These are phyloP conservation scores for Phasia obesa DNA, from an alignment of 2,888 invertebrate species.

Conservation along the genomic window DNA sequence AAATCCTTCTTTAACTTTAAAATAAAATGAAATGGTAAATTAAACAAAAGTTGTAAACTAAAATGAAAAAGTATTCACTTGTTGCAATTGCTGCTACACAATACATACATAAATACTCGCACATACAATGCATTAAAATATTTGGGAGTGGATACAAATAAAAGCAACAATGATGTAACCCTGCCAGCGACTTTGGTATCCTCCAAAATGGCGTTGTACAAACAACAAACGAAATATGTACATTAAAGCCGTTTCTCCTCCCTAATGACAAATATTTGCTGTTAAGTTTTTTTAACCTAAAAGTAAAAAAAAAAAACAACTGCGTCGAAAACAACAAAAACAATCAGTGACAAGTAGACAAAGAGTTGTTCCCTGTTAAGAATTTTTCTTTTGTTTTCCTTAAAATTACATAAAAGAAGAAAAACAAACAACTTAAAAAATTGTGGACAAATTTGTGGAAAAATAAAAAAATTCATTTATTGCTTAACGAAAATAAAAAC, in stretches of 20 bases:
- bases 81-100: too few species aligned
- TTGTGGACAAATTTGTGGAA: conserved; percentile 1
- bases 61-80: neutral
- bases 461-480: neutral
- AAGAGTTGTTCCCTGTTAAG: conserved; percentile 33
- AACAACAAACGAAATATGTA: conserved; percentile 28
- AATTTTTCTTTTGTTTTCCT: conserved; percentile 12
- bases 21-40: conserved; percentile 47
- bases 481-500: conserved; percentile 10
- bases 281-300: neutral
- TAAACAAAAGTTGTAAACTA: conserved; percentile 48
- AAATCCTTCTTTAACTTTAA: conserved; percentile 26
- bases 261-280: conserved; percentile 35
- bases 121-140: neutral
- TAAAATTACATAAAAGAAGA: too few species aligned
- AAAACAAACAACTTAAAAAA: conserved; percentile 4
- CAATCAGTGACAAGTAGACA: conserved; percentile 44
- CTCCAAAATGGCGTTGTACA: conserved; percentile 26
- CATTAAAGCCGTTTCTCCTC: conserved; percentile 1
- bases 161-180: neutral
- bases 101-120: too few species aligned
- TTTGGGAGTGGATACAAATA: neutral
- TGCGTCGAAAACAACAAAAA: neutral
- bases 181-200: neutral
- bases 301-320: neutral